Conservation (phyloP, 2,888 invertebrate genomes). For the Noctua janthina region DNA sequence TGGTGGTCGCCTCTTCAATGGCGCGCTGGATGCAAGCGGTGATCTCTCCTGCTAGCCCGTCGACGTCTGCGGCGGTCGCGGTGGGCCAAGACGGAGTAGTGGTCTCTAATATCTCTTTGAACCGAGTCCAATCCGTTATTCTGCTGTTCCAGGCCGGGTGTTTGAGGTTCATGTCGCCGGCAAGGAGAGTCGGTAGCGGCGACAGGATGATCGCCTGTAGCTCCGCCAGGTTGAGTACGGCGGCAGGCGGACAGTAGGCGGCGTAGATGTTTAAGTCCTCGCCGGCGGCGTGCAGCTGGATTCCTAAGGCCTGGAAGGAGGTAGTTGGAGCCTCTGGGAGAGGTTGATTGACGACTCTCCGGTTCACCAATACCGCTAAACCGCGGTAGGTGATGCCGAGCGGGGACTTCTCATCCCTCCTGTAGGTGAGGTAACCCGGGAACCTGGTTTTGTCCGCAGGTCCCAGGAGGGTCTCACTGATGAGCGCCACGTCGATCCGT, state of each 20-base stretch:
- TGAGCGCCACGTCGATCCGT: background rate
- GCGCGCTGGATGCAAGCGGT: constrained; percentile 6
- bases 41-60: no score
- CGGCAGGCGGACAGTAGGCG: background rate
- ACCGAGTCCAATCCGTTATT: background rate
- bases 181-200: no score
- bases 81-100: background rate
- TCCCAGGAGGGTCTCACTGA: background rate
- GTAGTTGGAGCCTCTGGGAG: rapidly evolving
- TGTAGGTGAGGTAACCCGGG: background rate
- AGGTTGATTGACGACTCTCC: background rate
- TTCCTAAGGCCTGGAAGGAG: background rate
- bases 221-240: background rate
- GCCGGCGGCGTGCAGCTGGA: background rate
- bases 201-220: constrained; percentile 5
- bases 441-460: background rate
- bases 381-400: background rate
- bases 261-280: background rate
- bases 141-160: no score
- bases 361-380: background rate
- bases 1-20: background rate
- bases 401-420: background rate
- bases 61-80: background rate
- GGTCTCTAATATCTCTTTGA: background rate
- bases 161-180: no score